A percentile compares a stretch with the other conserved stretches of the same genome.
Conservation (phyloP, 2,113 vertebrate species). For the Egretta garzetta region DNA sequence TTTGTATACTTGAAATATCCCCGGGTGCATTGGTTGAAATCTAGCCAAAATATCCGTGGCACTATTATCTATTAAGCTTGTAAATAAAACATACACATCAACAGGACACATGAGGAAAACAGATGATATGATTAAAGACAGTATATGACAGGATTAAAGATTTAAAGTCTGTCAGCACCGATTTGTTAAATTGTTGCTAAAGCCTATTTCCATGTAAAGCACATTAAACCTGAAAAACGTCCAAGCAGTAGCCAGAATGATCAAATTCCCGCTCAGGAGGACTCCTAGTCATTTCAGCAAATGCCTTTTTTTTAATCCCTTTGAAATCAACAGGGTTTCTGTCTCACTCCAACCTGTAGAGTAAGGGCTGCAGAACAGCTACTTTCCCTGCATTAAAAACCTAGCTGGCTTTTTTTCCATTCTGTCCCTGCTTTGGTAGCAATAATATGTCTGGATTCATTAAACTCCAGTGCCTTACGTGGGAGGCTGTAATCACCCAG, state of each 20-base stretch:
- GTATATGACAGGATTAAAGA: constrained; percentile 29
- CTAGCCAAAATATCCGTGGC: constrained; percentile 14
- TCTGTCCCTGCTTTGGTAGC: background rate
- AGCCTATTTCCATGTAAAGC: constrained; percentile 22
- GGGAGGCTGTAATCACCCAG: background rate
- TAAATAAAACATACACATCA: constrained; percentile 67
- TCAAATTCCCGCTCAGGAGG: background rate
- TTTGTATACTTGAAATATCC: background rate
- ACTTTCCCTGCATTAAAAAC: background rate
- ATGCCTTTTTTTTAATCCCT: background rate
- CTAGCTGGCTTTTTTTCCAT: background rate
- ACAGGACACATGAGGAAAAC: constrained; percentile 63
- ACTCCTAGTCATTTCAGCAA: background rate
- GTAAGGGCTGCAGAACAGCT: background rate
- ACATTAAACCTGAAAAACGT: constrained; percentile 18
- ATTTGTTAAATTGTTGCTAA: constrained; percentile 38
- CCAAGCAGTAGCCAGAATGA: background rate
- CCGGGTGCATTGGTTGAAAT: background rate
- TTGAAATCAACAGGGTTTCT: background rate
- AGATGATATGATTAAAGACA: constrained; percentile 46
- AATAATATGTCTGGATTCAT: background rate
- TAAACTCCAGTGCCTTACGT: background rate
- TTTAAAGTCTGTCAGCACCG: constrained; percentile 24
- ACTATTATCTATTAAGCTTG: constrained; percentile 41
- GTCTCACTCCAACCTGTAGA: background rate